Conservation (phyloP, 2,888 invertebrate genomes). For the Thelaira solivaga region DNA sequence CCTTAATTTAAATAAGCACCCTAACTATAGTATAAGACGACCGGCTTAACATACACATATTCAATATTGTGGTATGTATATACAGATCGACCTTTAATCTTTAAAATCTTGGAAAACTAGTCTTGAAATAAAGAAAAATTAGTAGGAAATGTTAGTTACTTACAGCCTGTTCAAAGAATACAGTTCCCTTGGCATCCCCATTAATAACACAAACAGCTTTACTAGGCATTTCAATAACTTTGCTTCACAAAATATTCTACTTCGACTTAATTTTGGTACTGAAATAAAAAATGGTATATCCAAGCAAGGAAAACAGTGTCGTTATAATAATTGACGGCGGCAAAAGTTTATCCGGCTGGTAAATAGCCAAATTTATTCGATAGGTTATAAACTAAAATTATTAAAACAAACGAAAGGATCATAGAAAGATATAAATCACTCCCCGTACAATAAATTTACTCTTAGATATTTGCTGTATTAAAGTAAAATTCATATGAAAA, state of each 20-base stretch:
- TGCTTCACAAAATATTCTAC: neutral
- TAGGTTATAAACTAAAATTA: no score
- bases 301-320: neutral
- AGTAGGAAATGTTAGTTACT: no score
- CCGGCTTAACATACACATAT: slow-evolving; percentile 14
- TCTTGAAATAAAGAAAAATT: neutral
- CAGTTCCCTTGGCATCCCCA: slow-evolving; percentile 89
- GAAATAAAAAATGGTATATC: slow-evolving; percentile 19
- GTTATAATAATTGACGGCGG: no score
- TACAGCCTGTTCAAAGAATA: slow-evolving; percentile 88
- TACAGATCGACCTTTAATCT: slow-evolving; percentile 31
- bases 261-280: slow-evolving; percentile 15
- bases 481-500: no score
- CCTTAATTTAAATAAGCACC: neutral
- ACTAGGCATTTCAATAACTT: slow-evolving; percentile 79
- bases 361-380: no score
- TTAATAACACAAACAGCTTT: slow-evolving; percentile 93
- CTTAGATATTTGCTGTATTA: no score
- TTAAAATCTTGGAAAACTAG: neutral
- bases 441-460: no score
- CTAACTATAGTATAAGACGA: neutral
- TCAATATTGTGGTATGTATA: neutral
- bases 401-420: no score
- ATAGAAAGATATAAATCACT: no score
- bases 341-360: no score